Percentiles rank a stretch among this genome's conserved stretches.
These are phyloP conservation scores for Leucoraja erinaceus DNA, from an alignment of 2,113 vertebrate genomes.

Conservation along the genomic window DNA sequence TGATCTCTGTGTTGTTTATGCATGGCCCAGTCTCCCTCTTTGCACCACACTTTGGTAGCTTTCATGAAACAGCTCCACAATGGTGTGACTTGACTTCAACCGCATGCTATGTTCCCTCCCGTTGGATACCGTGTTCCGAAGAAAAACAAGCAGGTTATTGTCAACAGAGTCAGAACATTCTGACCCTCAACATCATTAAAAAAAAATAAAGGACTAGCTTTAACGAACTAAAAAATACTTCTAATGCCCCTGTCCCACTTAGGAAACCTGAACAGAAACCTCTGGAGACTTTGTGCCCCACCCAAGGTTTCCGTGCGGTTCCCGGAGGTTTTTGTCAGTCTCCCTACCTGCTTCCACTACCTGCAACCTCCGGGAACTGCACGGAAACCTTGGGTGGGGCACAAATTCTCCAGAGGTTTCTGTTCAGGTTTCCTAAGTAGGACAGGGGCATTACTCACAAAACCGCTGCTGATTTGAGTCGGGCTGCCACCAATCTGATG, in stretches of 20 bases:
- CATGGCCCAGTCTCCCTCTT: neutral
- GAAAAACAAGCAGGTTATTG: constrained; percentile 19
- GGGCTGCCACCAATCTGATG: no score
- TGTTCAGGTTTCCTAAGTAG: no score
- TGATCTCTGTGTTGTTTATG: neutral
- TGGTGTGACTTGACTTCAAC: neutral
- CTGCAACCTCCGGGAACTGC: no score
- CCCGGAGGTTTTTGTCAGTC: no score
- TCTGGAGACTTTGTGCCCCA: no score
- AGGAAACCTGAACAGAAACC: no score
- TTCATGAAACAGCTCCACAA: constrained; percentile 8
- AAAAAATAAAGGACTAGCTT: neutral
- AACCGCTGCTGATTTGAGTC: neutral
- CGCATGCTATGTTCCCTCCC: neutral
- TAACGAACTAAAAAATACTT: neutral
- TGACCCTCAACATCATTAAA: constrained; percentile 5
- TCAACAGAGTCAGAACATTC: neutral
- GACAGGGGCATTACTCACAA: no score
- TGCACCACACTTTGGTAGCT: neutral
- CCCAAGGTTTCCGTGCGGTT: no score
- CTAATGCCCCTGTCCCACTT: no score
- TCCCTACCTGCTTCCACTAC: no score
- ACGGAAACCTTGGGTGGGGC: no score
- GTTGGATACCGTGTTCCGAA: neutral
- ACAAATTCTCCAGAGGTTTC: no score